Conservation (phyloP, 2,113 vertebrate species). For the Corythornis madagascariensis region DNA sequence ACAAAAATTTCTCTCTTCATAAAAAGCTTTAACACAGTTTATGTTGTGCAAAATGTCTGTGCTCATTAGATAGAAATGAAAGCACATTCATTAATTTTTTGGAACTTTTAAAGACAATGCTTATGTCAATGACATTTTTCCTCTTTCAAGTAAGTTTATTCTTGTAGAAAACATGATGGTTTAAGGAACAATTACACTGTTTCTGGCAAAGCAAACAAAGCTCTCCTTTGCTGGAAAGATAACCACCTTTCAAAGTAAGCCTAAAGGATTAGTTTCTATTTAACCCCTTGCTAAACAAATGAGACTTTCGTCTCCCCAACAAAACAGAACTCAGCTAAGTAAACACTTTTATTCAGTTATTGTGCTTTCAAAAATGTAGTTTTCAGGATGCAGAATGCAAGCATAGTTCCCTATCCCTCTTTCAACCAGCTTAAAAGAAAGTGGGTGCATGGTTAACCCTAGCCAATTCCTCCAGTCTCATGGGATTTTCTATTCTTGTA, state of each 20-base stretch:
- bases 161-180: slow-evolving; percentile 11
- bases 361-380: slow-evolving; percentile 27
- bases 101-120: slow-evolving; percentile 1
- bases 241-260: slow-evolving; percentile 43
- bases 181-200: slow-evolving; percentile 33
- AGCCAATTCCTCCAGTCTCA: slow-evolving; percentile 47
- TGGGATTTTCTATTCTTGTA: slow-evolving; percentile 38
- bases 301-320: background rate
- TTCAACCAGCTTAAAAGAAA: slow-evolving; percentile 52
- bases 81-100: slow-evolving; percentile 50
- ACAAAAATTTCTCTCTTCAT: slow-evolving; percentile 60
- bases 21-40: slow-evolving; percentile 65
- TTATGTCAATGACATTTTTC: slow-evolving; percentile 15
- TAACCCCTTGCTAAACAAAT: slow-evolving; percentile 45
- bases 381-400: slow-evolving; percentile 27
- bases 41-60: slow-evolving; percentile 42
- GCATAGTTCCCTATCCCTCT: slow-evolving; percentile 13
- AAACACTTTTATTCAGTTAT: slow-evolving; percentile 15
- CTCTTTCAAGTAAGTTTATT: slow-evolving; percentile 41
- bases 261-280: slow-evolving; percentile 47
- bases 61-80: slow-evolving; percentile 55
- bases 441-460: slow-evolving; percentile 16
- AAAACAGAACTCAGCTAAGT: slow-evolving; percentile 50
- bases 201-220: slow-evolving; percentile 38
- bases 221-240: slow-evolving; percentile 26